Evolutionary conservation across 37 sponge, comb jelly and placozoan species (phyloP), one percentile per base, ranked within the genome.

Genomic region (Aphrocallistes beatrix): DNA sequence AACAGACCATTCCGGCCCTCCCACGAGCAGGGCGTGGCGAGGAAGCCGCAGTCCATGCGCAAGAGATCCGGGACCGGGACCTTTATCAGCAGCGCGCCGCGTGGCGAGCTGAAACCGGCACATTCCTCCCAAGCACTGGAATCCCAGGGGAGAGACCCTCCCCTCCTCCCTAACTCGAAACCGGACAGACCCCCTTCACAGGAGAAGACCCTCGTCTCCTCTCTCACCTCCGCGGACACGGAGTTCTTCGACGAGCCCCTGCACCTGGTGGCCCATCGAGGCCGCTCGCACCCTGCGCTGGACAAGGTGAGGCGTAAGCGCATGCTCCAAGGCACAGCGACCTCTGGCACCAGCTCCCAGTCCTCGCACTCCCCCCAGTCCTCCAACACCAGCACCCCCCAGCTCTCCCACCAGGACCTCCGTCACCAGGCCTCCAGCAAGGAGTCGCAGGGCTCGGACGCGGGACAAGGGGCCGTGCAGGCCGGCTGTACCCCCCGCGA

Each of bases 221-320:
- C 75, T 60, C 32, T 60, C 34, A 3, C 6, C 75, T 60, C 75
- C 75, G n/a, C 75, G 34, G 75, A 60, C 17, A 6, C 17, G 8
- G 75, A 60, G 6, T 60, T 19, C 75, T 60, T 19, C 34, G 75
- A 60, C 34, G 75, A 60, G 34, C 75, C 75, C 3, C 75, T 60
- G 34, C 75, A 60, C 75, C 10, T 30, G 3, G 75, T 60, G 34
- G 75, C 75, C 25, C 3, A 60, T 30, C 10, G n/a, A 30, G 75
- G 75, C 6, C 25, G 75, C 28, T 25, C 75, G 3, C 75, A 60
- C 75, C 75, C 75, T 3, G 75, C 75, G 6, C 75, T 60, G 25
- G 75, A 60, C 34, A 60, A 60, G 75, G 75, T 60, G 75, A 3
- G 75, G 17, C 75, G 75, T 30, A 60, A 60, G 34, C 75, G 75